Evolutionary conservation across 2,797 vertebrate genomes (phyloP), one percentile per base, ranked within the genome.

Genomic region (Arctocebus calabarensis): DNA sequence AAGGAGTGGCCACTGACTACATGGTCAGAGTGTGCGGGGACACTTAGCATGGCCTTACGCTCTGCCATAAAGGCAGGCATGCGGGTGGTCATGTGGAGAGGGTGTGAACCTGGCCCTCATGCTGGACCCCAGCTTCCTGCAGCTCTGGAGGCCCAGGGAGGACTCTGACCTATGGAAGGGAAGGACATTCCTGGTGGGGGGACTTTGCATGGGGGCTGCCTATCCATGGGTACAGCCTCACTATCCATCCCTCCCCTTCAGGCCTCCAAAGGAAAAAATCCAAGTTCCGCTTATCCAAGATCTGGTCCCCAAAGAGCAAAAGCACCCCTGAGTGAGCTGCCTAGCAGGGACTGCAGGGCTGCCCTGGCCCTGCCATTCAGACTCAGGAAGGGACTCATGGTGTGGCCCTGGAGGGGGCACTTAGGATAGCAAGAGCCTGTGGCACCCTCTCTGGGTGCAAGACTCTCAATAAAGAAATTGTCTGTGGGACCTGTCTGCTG

Each of bases 241-340:
- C 22, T 25, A 16, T 88, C 62, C 32, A 45, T 2, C 34, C 32
- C 34, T 29, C n/a, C 84, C 61, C 77, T 57, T 1, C 84, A 98
- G 98, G 97, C 96, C 98, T 96, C 78, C 98, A 98, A 55, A 98
- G 73, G 95, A 98, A 96, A 94, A 98, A 98, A 96, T 93, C 93
- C 86, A 98, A 97, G 73, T 98, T 97, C 81, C 7, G 93, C 78
- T 95, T 98, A 20, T 95, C 98, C 90, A 98, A 88, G 68, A 95
- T 98, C 93, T 98, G 97, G 98, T 97, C 98, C 81, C 94, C 82
- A 13, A 98, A 97, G 97, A 97, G 43, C 84, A 98, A 97, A 91
- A 97, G 93, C 91, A 88, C 79, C 2, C 70, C 95, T 2, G 92
- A 97, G 13, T 97, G 95, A 97, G 83, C 57, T 0, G 19, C 43